Evolutionary conservation across 2,888 invertebrate genomes (phyloP), one percentile per base, ranked within the genome.

Genomic region (Pollenia angustigena): DNA sequence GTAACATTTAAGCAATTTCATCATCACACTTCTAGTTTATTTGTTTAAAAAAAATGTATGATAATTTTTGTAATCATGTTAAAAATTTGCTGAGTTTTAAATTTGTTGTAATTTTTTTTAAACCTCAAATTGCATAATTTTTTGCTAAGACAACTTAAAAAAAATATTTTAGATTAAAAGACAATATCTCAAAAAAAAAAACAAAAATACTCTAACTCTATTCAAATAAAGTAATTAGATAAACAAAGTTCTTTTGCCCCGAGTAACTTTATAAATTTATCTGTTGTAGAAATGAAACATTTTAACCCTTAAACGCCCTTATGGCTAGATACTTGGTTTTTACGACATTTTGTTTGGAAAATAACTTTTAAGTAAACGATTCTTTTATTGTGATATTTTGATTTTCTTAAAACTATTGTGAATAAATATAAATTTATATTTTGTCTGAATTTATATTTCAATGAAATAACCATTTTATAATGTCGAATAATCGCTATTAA

Each of bases 51-150:
- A 6, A 32, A 32, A 32, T 32, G 4, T 0, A 32, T 32, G 32
- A 32, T 32, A 1, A 6, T 32, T 32, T 32, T 4, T 32, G 4
- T 32, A 32, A 32, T 72, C 75, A 75, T 42, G 46, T 60, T 54
- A 23, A 82, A 69, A 76, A 62, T 62, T 56, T 76, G 82, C 82
- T 76, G 69, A 56, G 23, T 66, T 74, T 62, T 14, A 64, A 40
- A 52, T 46, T 64, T 10, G 4, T 42, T 16, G 9, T 48, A 8
- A 1, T 6, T 52, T 42, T 69, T 54, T 16, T 16, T n/a, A 8
- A 48, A 14, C 42, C 42, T 18, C 11, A 42, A 42, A 16, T 0
- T 2, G 6, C 14, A 18, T 18, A 14, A 18, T 6, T 16, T n/a
- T 54, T 42, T 12, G 32, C 32, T 6, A 32, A 32, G 32, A 6